These are phyloP conservation scores for Eueides isabella DNA, from an alignment of 1,140 invertebrate genomes.

Conservation along the genomic window DNA sequence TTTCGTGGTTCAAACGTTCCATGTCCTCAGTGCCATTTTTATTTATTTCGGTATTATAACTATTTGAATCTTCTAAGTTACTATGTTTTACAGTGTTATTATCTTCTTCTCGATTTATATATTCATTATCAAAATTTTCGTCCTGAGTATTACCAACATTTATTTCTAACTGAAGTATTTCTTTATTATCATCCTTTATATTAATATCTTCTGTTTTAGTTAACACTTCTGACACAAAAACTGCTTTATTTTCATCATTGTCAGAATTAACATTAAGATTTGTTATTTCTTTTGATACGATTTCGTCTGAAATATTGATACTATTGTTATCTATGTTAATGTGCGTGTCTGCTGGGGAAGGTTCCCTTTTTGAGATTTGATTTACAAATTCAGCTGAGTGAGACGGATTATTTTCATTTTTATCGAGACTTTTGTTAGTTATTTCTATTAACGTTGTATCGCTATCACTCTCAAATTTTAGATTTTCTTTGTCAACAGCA, in stretches of 20 bases:
- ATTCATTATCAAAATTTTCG: neutral
- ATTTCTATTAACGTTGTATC: neutral
- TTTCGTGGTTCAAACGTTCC: neutral
- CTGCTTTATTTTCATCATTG: neutral
- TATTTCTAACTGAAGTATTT: neutral
- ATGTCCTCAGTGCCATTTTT: neutral
- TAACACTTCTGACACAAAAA: neutral
- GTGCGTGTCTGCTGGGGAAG: neutral
- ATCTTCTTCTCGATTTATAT: neutral
- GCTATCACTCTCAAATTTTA: neutral
- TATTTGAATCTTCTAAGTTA: neutral
- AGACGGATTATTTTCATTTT: neutral
- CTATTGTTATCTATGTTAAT: neutral
- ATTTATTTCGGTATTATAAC: neutral
- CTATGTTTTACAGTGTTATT: conserved; percentile 13
- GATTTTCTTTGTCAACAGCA: neutral
- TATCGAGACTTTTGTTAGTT: neutral
- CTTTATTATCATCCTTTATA: neutral
- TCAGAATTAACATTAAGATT: neutral
- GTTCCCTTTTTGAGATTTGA: neutral
- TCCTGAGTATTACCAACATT: neutral
- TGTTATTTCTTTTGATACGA: neutral
- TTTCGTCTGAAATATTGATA: neutral
- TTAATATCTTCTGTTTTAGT: neutral
- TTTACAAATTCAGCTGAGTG: neutral